Evolutionary conservation across 1,140 invertebrate species (phyloP).

Genomic region (Heterodera carotae): DNA sequence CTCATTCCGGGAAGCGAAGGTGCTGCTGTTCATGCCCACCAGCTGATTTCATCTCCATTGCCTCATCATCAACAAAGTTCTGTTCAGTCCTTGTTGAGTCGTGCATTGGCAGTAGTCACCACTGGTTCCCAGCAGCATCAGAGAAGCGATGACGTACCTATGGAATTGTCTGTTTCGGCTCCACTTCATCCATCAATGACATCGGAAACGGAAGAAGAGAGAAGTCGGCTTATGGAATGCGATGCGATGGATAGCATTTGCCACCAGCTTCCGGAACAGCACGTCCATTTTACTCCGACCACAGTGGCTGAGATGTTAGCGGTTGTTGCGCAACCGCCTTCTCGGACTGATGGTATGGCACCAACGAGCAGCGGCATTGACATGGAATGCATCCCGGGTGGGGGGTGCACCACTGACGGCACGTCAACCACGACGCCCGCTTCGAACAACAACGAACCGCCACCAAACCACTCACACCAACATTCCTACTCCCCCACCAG

Average conservation of each 20-base stretch:
- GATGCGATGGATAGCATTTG: constrained; percentile 2
- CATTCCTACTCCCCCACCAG: background rate
- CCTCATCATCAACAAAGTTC: background rate
- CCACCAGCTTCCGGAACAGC: background rate
- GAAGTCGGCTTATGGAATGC: background rate
- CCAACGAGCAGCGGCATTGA: background rate
- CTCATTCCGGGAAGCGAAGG: constrained; percentile 2
- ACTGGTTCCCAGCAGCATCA: constrained; percentile 8
- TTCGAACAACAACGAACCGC: constrained; percentile 3
- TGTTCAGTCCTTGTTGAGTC: constrained; percentile 2
- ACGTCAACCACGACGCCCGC: background rate
- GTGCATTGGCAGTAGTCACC: constrained; percentile 13
- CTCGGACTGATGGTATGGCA: background rate
- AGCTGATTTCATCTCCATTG: background rate
- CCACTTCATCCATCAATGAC: background rate
- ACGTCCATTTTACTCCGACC: background rate
- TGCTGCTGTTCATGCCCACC: background rate
- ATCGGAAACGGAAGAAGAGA: background rate
- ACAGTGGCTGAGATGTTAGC: background rate
- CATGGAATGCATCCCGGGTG: background rate
- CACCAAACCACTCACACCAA: background rate
- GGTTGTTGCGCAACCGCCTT: background rate
- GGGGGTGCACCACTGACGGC: constrained; percentile 2
- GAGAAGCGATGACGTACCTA: background rate
- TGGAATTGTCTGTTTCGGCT: background rate